These are phyloP conservation scores for Trissolcus japonicus DNA, from an alignment of 2,888 invertebrate genomes.

Conservation along the genomic window DNA sequence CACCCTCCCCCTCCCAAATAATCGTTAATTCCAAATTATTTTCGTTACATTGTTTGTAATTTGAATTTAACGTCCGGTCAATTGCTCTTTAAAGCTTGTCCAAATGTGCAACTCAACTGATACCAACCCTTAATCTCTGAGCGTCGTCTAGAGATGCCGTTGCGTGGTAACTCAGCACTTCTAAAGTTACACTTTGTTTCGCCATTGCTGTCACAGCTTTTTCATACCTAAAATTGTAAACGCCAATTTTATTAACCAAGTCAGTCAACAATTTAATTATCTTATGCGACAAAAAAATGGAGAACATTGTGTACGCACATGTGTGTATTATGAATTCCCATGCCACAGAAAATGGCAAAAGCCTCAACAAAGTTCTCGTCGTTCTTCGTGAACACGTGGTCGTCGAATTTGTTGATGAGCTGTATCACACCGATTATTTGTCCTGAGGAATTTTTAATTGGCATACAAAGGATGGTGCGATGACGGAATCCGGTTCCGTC, in stretches of 20 bases:
- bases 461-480: conserved; percentile 95
- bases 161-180: conserved; percentile 96
- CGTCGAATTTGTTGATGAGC: conserved; percentile 94
- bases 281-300: not conserved
- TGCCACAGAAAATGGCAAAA: conserved; percentile 97
- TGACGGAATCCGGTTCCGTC: conserved; percentile 89
- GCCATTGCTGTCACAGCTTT: conserved; percentile 97
- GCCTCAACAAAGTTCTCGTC: conserved; percentile 98
- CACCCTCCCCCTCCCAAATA: not conserved
- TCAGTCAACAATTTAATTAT: not conserved
- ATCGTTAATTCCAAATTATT: not conserved
- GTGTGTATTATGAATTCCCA: conserved; percentile 97
- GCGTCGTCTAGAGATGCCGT: conserved; percentile 94
- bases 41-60: not conserved
- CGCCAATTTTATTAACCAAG: not conserved
- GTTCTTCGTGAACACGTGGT: conserved; percentile 92
- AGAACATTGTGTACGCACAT: conserved; percentile 79
- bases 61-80: not conserved
- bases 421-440: conserved; percentile 95
- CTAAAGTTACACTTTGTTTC: conserved; percentile 95
- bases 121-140: conserved; percentile 87
- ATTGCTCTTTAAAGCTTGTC: not conserved
- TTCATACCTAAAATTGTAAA: conserved; percentile 82
- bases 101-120: conserved; percentile 9
- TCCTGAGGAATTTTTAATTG: conserved; percentile 94